Base-by-base conservation (phyloP, 2,888 invertebrate species). In the Rutpela maculata region DNA sequence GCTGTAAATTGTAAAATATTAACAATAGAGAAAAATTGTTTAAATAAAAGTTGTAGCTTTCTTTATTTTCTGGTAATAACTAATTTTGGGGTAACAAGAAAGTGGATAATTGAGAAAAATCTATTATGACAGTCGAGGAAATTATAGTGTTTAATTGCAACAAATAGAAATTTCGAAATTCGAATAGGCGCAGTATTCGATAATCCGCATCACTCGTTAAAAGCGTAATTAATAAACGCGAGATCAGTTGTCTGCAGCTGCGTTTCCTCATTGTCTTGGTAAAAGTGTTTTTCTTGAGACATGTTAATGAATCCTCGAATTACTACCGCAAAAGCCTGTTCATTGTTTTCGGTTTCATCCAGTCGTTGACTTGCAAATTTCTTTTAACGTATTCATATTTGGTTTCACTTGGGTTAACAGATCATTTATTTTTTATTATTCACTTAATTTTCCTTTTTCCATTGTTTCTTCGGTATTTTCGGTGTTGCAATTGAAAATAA, bases 261-360 rank as follows among this genome's bases (percentile, higher is more conserved):
- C 15, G 15, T 12, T 50, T 50, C 50, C n/a, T 50, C 6, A 50
- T 50, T 50, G 50, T 50, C n/a, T 50, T n/a, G 50, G 50, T 50
- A 50, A 50, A 50, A 50, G 50, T n/a, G n/a, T 50, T 50, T 50
- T 15, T 17, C 50, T 50, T 50, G n/a, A 50, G 50, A 50, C 31
- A 35, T 6, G 6, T 50, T n/a, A 50, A 50, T 4, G 2, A 50
- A 50, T 15, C n/a, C n/a, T 50, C 12, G n/a, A 50, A 50, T 50
- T 50, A 50, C 50, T 50, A 15, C 50, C 18, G 18, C 35, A 22
- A 57, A 76, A 50, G 38, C 26, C 17, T 59, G 22, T n/a, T n/a
- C 60, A 71, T 66, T 75, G 75, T 70, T 43, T 65, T 75, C 68
- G 50, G 43, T 69, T 57, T 62, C n/a, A 62, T n/a, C 10, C 5